Base-by-base conservation (phyloP, 2,113 vertebrate genomes). In the Megaceryle maxima region DNA sequence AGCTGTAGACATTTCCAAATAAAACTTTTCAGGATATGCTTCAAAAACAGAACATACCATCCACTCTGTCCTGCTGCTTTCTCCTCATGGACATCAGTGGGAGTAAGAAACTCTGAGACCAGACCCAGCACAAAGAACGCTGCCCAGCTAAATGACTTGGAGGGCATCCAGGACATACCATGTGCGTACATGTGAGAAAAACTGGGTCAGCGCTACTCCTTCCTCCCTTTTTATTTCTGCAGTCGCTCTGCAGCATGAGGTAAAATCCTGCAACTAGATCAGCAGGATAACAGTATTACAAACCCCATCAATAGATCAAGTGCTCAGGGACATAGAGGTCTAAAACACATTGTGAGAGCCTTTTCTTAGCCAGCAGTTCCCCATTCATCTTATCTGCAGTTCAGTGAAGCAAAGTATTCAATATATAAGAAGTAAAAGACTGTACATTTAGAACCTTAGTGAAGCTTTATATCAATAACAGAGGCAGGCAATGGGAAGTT, bases 321-420 rank as follows among this genome's bases (percentile, higher is more conserved):
- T n/a, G 33, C 63, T 83, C 57, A 76, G 88, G 48, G 83, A 94
- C 31, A 83, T 3, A 68, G 39, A 66, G 74, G 64, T 88, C 96
- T 92, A 80, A 87, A 87, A 28, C 60, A 62, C 82, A 68, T 56
- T 60, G n/a, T 29, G 55, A 69, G 77, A 31, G 33, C 73, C 84
- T 63, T 95, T 92, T 84, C 89, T 74, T 83, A 96, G 69, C 78
- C 90, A 90, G 57, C 80, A 91, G 91, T 77, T 94, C n/a, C 62
- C 51, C 73, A 93, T 95, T 96, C 90, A 93, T 95, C 94, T 96
- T 93, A 88, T 85, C 87, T 81, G 35, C 59, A 86, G 62, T 87
- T 94, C 89, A 81, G 56, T 87, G 67, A 95, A 94, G 62, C 57
- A 56, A 37, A 93, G 51, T 72, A 88, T 91, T 88, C 85, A 72